Conservation (phyloP, 2,797 vertebrate genomes). For the Amblyraja radiata region DNA sequence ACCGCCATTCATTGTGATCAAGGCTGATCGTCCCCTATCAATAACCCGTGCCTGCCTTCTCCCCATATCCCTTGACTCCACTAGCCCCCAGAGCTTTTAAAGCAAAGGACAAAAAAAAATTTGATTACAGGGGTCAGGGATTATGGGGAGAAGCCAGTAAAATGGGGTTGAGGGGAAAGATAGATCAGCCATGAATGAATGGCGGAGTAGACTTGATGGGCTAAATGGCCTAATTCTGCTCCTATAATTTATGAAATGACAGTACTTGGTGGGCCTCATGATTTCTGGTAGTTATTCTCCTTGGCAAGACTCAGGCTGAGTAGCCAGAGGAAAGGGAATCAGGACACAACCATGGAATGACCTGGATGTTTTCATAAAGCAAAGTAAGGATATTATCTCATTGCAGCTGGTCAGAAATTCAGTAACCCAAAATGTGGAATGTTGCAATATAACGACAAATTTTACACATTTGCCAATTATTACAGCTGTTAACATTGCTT, state of each 20-base stretch:
- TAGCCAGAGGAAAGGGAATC: background rate
- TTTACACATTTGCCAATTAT: background rate
- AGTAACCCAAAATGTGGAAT: background rate
- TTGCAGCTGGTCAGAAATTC: background rate
- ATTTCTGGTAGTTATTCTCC: background rate
- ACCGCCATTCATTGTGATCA: no score
- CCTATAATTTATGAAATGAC: background rate
- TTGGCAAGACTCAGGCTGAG: background rate
- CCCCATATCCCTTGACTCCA: no score
- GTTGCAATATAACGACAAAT: background rate
- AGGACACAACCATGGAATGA: background rate
- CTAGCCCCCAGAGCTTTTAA: background rate
- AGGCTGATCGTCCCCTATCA: no score
- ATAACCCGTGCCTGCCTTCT: no score
- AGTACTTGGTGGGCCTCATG: background rate
- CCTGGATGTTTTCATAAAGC: background rate
- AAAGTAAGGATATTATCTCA: background rate
- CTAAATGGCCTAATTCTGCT: no score
- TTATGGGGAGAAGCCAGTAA: no score
- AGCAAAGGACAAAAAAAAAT: background rate
- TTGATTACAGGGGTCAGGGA: background rate
- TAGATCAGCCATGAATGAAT: no score
- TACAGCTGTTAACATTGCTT: background rate
- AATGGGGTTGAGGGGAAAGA: no score
- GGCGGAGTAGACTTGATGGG: no score